Evolutionary conservation across 2,797 vertebrate species (phyloP), one percentile per base, ranked within the genome.

Genomic region (Ficedula albicollis): DNA sequence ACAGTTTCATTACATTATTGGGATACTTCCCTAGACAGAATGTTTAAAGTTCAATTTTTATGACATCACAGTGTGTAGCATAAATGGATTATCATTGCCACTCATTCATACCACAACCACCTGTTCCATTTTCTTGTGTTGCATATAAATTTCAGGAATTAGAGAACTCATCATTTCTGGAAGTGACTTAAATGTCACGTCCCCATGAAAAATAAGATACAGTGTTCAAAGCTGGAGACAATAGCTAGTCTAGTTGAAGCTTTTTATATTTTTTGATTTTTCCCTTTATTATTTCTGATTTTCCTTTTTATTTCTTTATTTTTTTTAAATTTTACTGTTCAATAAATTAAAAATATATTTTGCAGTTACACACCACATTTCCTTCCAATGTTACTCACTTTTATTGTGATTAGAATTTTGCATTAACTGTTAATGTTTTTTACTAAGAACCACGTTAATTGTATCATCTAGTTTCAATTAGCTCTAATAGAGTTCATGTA

Each of bases 381-480:
- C 34, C 88, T 96, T 95, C 64, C 87, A 92, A 36, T 88, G 51
- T 92, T 95, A 77, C 51, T 83, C 43, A 95, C 84, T 97, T 97
- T 97, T 87, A 97, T 96, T 97, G 87, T 96, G 93, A 97, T 98
- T 97, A 97, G 97, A 97, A 93, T 97, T 98, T 97, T 96, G 91
- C 85, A 98, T 97, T 97, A 98, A 97, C 81, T 95, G 94, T 94
- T 97, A 98, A 97, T 97, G 96, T 39, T 95, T 97, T 98, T 96
- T 95, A 93, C 95, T 95, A 96, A 97, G 97, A 97, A 97, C 87
- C 96, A 97, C 66, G 94, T 98, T 98, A 98, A 98, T 98, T 97
- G 95, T 97, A 92, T 96, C 95, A 97, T 98, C 96, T 98, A 98
- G 95, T 98, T 98, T 98, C 97, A 98, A 98, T 98, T 98, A 98